Conservation (phyloP, 2,113 vertebrate genomes). For the Urocitellus parryii region DNA sequence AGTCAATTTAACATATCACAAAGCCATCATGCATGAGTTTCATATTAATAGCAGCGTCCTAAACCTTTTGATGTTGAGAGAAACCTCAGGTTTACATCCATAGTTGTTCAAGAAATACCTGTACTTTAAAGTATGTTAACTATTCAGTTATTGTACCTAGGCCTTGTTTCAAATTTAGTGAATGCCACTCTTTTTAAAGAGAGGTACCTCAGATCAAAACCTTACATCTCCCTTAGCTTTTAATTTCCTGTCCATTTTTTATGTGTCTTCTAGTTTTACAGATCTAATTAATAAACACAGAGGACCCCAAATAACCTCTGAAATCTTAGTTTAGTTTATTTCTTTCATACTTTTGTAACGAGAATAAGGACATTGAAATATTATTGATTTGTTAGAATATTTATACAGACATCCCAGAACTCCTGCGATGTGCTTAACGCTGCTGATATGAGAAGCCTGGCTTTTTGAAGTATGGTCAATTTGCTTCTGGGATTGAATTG, state of each 20-base stretch:
- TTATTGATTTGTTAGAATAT: neutral
- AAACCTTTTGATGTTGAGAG: neutral
- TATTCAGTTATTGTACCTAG: neutral
- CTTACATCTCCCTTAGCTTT: neutral
- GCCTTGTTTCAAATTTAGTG: neutral
- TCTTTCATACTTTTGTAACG: neutral
- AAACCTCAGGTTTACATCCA: neutral
- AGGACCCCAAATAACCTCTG: neutral
- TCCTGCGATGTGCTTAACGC: neutral
- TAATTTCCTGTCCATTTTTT: neutral
- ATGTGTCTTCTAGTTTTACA: neutral
- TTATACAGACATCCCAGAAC: neutral
- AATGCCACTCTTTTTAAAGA: neutral
- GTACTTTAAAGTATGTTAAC: neutral
- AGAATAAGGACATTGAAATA: conserved; percentile 33
- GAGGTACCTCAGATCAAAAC: neutral
- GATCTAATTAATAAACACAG: neutral
- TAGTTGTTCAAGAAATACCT: neutral
- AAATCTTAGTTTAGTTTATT: neutral
- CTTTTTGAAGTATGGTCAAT: neutral
- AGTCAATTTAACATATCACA: neutral
- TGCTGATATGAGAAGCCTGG: neutral
- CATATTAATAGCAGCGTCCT: neutral
- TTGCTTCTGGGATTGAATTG: conserved; percentile 13
- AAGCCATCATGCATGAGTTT: neutral